Evolutionary conservation across 2,797 vertebrate genomes (phyloP).

Genomic region (Nyctibius grandis): DNA sequence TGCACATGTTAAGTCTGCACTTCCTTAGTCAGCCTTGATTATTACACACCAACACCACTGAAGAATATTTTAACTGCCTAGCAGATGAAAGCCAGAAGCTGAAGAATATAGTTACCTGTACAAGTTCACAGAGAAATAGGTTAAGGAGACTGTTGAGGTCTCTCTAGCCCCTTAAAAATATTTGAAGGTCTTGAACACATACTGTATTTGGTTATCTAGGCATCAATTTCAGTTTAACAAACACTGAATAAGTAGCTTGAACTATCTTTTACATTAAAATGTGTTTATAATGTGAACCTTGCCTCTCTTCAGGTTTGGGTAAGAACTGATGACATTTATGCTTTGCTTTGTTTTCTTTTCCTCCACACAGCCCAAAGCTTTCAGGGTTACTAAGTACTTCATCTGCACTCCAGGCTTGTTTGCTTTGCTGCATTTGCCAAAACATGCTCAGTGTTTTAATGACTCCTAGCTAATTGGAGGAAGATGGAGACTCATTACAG

Average conservation of each 20-base stretch:
- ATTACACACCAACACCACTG: not conserved
- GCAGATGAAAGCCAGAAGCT: not conserved
- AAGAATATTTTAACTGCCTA: not conserved
- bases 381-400: conserved; percentile 29
- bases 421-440: conserved; percentile 30
- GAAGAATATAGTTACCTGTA: not conserved
- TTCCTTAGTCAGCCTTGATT: not conserved
- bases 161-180: not conserved
- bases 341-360: not conserved
- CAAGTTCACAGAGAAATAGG: not conserved
- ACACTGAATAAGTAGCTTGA: not conserved
- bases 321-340: not conserved
- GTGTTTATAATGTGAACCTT: not conserved
- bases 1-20: not conserved
- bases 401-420: conserved; percentile 37
- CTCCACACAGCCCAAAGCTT: not conserved
- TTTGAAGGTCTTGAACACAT: not conserved
- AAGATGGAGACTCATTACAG: not conserved
- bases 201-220: not conserved
- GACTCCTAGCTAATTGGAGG: conserved; percentile 29
- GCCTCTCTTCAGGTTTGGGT: not conserved
- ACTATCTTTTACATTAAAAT: not conserved
- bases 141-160: not conserved
- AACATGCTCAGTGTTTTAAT: conserved; percentile 53
- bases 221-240: not conserved